Percentiles rank a stretch among this genome's conserved stretches.
These are phyloP conservation scores for Muscina levida DNA, from an alignment of 2,888 invertebrate genomes.

Conservation along the genomic window DNA sequence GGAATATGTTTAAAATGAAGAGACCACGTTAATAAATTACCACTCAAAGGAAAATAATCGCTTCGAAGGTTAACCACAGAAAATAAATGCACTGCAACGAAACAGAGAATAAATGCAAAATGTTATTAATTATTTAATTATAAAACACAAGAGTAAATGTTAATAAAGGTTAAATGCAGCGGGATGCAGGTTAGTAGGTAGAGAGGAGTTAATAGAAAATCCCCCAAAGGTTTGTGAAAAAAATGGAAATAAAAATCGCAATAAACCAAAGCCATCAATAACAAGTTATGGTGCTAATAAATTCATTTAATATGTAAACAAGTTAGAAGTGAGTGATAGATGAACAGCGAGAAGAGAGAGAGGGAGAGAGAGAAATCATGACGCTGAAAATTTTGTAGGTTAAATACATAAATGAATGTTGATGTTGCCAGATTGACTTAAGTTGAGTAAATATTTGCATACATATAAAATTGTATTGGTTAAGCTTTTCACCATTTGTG, in stretches of 20 bases:
- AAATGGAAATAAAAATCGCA: constrained; percentile 24
- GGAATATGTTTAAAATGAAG: constrained; percentile 6
- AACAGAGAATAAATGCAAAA: constrained; percentile 13
- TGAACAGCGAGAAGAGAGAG: too few species aligned
- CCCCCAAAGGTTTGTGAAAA: background rate
- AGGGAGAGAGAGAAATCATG: background rate
- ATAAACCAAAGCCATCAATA: constrained; percentile 7
- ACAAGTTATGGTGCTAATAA: constrained; percentile 22
- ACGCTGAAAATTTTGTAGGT: background rate
- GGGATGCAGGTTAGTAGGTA: background rate
- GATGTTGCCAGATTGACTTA: too few species aligned
- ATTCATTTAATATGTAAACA: constrained; percentile 21
- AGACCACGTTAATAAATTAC: constrained; percentile 28
- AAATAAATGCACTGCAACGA: constrained; percentile 46
- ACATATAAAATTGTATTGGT: too few species aligned
- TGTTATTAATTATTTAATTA: background rate
- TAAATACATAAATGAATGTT: background rate
- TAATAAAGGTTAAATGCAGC: background rate
- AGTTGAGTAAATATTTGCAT: background rate
- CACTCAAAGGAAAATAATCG: constrained; percentile 36
- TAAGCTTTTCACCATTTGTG: background rate
- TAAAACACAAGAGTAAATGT: background rate
- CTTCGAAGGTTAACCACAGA: constrained; percentile 42
- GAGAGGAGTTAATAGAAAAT: background rate
- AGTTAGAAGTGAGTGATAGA: background rate